Conservation (phyloP, 2,797 vertebrate species). For the Neosilurus mollespiculum region DNA sequence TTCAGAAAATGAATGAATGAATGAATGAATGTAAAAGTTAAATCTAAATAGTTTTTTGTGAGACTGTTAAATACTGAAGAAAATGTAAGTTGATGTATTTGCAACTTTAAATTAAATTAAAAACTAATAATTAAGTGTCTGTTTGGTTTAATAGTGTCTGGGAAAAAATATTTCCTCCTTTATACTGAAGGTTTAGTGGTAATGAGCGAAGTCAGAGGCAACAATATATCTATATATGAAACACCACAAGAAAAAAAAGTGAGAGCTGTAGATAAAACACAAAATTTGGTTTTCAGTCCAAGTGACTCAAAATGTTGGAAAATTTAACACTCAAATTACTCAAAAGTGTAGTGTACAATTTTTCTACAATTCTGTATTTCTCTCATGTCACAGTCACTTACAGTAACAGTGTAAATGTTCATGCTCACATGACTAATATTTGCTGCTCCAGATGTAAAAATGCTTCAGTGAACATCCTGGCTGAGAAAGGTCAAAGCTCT, state of each 20-base stretch:
- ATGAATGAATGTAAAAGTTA: not conserved
- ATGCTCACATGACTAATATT: slow-evolving; percentile 46
- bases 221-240: not conserved
- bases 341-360: not conserved
- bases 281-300: slow-evolving; percentile 1
- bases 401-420: slow-evolving; percentile 34
- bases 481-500: slow-evolving; percentile 37
- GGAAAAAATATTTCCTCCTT: not conserved
- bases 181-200: not conserved
- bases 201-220: not conserved
- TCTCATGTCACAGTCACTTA: slow-evolving; percentile 33
- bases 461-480: slow-evolving; percentile 19
- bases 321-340: slow-evolving; percentile 1
- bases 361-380: slow-evolving; percentile 6
- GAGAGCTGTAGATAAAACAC: not conserved
- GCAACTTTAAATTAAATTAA: not conserved
- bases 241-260: not conserved
- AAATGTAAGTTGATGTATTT: not conserved
- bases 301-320: slow-evolving; percentile 27
- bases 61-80: not conserved
- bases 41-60: not conserved
- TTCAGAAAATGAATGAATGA: no score
- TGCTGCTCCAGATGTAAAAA: slow-evolving; percentile 44
- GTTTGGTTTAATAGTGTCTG: not conserved
- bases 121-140: not conserved